phyloP scores from a whole-genome alignment of 2,888 invertebrate genomes.

The Busseola fusca region DNA sequence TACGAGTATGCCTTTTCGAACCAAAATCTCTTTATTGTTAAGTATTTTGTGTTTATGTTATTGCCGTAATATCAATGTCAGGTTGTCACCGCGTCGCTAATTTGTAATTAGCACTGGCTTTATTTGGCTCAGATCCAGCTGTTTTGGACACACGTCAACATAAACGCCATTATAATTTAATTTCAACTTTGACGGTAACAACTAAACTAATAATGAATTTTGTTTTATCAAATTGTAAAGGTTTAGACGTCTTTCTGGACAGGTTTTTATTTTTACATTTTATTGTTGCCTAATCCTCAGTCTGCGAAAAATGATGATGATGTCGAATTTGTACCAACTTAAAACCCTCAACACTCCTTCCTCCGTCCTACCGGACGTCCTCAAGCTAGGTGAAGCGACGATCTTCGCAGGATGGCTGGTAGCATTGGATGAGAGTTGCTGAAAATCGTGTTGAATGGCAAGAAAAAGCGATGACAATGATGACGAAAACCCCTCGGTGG shows the following conservation, averaged over 20 bases:
- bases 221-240: constrained; percentile 23
- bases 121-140: constrained; percentile 58
- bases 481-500: neutral
- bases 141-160: constrained; percentile 45
- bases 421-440: neutral
- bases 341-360: neutral
- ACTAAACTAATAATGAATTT: constrained; percentile 32
- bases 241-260: neutral
- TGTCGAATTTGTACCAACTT: neutral
- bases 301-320: neutral
- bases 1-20: neutral
- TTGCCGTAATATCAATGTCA: constrained; percentile 47
- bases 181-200: constrained; percentile 38
- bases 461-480: neutral
- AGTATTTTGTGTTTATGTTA: neutral
- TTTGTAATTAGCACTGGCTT: constrained; percentile 48
- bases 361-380: too few species aligned
- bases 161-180: constrained; percentile 48
- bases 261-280: neutral
- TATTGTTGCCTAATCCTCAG: neutral
- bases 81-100: constrained; percentile 56
- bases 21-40: neutral
- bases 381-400: too few species aligned
- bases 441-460: neutral
- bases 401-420: neutral